phyloP scores from a whole-genome alignment of 35 echinoderm and acorn worm species.

The Chiridota heheva region DNA sequence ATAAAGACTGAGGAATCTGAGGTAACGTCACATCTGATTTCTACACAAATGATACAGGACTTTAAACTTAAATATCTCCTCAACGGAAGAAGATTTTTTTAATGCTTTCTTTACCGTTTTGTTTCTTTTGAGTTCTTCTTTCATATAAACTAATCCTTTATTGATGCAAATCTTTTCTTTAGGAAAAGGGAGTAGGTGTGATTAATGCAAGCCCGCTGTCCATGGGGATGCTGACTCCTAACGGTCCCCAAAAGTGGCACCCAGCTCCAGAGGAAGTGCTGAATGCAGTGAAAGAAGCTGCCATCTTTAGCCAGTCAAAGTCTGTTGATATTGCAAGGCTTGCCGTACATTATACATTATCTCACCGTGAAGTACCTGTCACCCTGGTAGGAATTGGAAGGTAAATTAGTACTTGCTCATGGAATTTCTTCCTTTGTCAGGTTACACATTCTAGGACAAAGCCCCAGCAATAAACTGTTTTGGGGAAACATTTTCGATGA shows the following conservation, averaged over 20 bases:
- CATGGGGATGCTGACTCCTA: conserved; percentile 69
- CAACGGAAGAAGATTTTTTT: too few species aligned
- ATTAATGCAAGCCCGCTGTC: conserved; percentile 80
- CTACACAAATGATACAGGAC: background rate
- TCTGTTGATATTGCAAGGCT: conserved; percentile 72
- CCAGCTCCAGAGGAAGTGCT: conserved; percentile 50
- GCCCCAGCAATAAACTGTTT: background rate
- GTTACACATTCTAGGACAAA: background rate
- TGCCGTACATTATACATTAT: conserved; percentile 55
- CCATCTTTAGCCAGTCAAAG: conserved; percentile 60
- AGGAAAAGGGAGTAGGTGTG: conserved; percentile 73
- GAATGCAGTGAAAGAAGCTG: conserved; percentile 44
- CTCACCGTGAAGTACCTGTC: conserved; percentile 35
- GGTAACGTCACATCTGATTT: too few species aligned
- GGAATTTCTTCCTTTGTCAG: background rate
- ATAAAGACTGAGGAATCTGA: too few species aligned
- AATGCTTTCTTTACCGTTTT: too few species aligned
- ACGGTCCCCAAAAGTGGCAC: conserved; percentile 75
- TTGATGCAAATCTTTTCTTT: background rate
- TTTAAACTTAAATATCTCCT: background rate
- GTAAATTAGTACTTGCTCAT: conserved; percentile 24
- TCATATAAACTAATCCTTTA: background rate
- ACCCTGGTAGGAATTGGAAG: conserved; percentile 65
- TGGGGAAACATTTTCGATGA: background rate
- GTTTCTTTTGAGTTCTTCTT: background rate